Percentiles rank a stretch among this genome's conserved stretches.
phyloP scores from a whole-genome alignment of 2,113 vertebrate genomes.

The Menidia beryllina region DNA sequence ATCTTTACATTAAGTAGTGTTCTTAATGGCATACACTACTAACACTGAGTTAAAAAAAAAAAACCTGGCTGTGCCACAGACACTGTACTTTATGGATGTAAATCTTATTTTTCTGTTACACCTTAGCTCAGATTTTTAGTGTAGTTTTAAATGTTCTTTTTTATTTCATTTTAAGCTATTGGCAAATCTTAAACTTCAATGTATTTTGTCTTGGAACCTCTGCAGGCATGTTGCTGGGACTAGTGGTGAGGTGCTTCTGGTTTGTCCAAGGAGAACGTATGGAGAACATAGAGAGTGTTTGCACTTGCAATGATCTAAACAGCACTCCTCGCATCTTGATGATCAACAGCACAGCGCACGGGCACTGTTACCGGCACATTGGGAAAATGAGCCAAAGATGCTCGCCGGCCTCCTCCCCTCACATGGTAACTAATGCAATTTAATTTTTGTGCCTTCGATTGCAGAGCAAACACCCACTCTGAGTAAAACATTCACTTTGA shows the following conservation, averaged over 20 bases:
- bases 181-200: neutral
- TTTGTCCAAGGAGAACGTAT: constrained; percentile 68
- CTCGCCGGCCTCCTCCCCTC: constrained; percentile 76
- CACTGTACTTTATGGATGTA: neutral
- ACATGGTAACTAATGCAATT: constrained; percentile 76
- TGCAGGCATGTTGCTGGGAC: constrained; percentile 86
- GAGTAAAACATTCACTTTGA: constrained; percentile 28
- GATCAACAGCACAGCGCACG: constrained; percentile 81
- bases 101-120: neutral
- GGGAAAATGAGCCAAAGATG: constrained; percentile 78
- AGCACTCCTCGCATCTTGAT: constrained; percentile 71
- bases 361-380: constrained; percentile 82
- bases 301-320: constrained; percentile 78
- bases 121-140: neutral
- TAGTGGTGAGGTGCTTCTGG: constrained; percentile 80
- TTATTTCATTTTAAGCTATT: neutral
- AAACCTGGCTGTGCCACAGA: too few relatives aligned
- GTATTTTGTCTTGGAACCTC: neutral
- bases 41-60: too few relatives aligned
- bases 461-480: neutral
- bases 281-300: constrained; percentile 65
- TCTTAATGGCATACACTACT: too few relatives aligned
- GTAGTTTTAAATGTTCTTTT: neutral
- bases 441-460: constrained; percentile 10
- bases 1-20: too few relatives aligned